These are phyloP conservation scores for Poeciliopsis occidentalis DNA, from an alignment of 2,113 vertebrate species.

Conservation along the genomic window DNA sequence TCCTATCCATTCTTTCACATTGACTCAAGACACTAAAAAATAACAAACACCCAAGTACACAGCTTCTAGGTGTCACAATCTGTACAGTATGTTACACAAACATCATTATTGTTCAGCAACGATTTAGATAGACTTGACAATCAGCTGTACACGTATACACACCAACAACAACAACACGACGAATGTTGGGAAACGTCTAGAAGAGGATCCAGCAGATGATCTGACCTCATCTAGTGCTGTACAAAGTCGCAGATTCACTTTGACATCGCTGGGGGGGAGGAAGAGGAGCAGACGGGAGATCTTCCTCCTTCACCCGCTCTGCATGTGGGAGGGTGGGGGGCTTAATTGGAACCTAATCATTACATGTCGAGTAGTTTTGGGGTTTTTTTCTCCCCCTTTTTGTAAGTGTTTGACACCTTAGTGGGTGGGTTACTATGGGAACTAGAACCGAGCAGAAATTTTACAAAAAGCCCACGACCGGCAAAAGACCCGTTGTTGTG, in stretches of 20 bases:
- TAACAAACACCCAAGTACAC: constrained; percentile 31
- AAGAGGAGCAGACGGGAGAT: constrained; percentile 23
- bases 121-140: constrained; percentile 64
- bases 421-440: constrained; percentile 59
- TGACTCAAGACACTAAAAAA: constrained; percentile 45
- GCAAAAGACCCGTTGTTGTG: constrained; percentile 32
- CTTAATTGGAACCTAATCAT: constrained; percentile 48
- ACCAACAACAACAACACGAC: constrained; percentile 59
- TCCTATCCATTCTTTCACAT: constrained; percentile 49
- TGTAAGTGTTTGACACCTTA: constrained; percentile 45
- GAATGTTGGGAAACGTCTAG: constrained; percentile 44
- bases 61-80: constrained; percentile 54
- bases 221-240: constrained; percentile 45
- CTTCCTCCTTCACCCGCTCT: constrained; percentile 33
- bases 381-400: background rate
- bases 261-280: constrained; percentile 20
- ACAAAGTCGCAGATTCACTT: constrained; percentile 30
- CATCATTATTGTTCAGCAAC: constrained; percentile 53
- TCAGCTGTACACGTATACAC: constrained; percentile 65
- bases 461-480: constrained; percentile 40
- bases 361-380: constrained; percentile 42
- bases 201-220: constrained; percentile 35
- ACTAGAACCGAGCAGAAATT: constrained; percentile 49
- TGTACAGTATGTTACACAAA: constrained; percentile 70
- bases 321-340: constrained; percentile 26